phyloP scores from a whole-genome alignment of 2,888 invertebrate genomes.

The Brenthis ino region DNA sequence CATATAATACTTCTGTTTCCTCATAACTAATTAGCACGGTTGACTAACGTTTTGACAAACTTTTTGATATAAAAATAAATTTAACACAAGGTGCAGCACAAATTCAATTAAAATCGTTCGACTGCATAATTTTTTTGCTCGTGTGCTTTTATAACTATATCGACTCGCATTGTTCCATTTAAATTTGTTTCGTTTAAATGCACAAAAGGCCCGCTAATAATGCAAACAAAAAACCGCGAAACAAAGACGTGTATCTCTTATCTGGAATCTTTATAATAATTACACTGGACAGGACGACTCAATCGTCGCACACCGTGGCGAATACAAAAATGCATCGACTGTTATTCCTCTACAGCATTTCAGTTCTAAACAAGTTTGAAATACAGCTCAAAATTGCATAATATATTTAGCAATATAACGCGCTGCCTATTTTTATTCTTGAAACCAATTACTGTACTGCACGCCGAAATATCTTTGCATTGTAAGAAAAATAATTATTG shows the following conservation, averaged over 20 bases:
- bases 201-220: constrained; percentile 41
- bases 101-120: constrained; percentile 30
- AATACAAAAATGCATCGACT: constrained; percentile 33
- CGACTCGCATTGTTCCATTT: constrained; percentile 30
- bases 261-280: constrained; percentile 79
- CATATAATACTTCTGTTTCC: background rate
- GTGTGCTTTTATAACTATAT: constrained; percentile 37
- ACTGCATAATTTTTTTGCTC: constrained; percentile 20
- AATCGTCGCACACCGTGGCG: constrained; percentile 51
- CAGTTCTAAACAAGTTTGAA: constrained; percentile 13
- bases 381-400: constrained; percentile 30
- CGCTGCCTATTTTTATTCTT: constrained; percentile 43
- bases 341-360: constrained; percentile 19
- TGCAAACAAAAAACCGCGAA: constrained; percentile 48
- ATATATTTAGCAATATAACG: constrained; percentile 5
- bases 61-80: constrained; percentile 12
- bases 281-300: constrained; percentile 74
- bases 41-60: background rate
- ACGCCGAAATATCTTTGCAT: constrained; percentile 66
- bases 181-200: constrained; percentile 38
- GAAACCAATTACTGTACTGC: constrained; percentile 69
- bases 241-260: constrained; percentile 63
- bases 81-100: constrained; percentile 23
- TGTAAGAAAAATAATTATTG: constrained; percentile 63
- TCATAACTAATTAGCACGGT: background rate